Percentiles rank a stretch among this genome's conserved stretches.
Evolutionary conservation across 1,140 invertebrate genomes (phyloP).

Genomic region (Spodoptera frugiperda): DNA sequence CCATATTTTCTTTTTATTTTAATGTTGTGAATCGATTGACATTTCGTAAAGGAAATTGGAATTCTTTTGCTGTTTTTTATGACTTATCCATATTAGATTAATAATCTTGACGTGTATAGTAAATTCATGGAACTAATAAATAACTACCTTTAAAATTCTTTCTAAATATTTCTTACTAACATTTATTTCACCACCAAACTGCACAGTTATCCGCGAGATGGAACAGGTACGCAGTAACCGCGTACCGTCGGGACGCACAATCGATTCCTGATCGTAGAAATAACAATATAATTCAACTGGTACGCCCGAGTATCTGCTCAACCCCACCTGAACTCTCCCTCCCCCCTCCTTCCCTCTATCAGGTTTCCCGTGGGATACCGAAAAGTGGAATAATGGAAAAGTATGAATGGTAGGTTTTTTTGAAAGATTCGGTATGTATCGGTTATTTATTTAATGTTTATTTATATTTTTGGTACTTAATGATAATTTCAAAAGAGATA

Average conservation of each 20-base stretch:
- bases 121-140: too few relatives aligned
- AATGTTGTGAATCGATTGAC: too few relatives aligned
- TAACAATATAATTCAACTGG: constrained; percentile 48
- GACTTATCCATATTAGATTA: too few relatives aligned
- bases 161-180: too few relatives aligned
- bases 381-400: constrained; percentile 32
- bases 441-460: not conserved
- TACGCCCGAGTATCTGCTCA: constrained; percentile 42
- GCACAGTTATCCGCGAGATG: not conserved
- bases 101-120: too few relatives aligned
- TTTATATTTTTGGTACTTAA: not conserved
- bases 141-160: too few relatives aligned
- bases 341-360: not conserved
- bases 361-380: constrained; percentile 24
- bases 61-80: too few relatives aligned
- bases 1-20: not conserved
- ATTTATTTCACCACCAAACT: not conserved
- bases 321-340: constrained; percentile 33
- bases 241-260: constrained; percentile 18
- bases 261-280: constrained; percentile 44
- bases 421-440: not conserved
- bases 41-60: too few relatives aligned
- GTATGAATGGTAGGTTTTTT: constrained; percentile 4
- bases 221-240: constrained; percentile 22
- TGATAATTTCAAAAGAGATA: not conserved